These are phyloP conservation scores for Lamprologus lemairii DNA, from an alignment of 2,113 vertebrate genomes.

Conservation along the genomic window DNA sequence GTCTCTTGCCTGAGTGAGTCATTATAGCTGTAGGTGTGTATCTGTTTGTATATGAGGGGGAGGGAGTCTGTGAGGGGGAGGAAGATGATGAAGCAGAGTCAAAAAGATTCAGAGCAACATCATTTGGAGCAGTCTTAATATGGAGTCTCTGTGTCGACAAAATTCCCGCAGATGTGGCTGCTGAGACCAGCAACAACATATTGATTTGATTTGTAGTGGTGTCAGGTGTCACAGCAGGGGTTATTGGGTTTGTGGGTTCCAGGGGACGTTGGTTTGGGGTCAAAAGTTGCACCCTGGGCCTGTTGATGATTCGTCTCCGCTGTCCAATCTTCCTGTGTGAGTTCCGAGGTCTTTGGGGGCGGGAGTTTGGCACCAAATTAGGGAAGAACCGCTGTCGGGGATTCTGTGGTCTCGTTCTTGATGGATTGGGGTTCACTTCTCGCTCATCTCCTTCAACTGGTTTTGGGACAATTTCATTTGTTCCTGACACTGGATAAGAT, in stretches of 20 bases:
- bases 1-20: conserved; percentile 21
- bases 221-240: not conserved
- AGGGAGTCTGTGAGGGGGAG: not conserved
- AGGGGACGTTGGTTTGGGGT: conserved; percentile 15
- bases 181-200: not conserved
- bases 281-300: conserved; percentile 50
- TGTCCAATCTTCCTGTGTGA: conserved; percentile 71
- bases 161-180: not conserved
- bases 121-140: not conserved
- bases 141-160: not conserved
- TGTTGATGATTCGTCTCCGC: conserved; percentile 71
- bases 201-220: not conserved
- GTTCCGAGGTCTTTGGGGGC: conserved; percentile 58
- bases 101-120: not conserved
- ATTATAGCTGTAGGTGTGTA: conserved; percentile 1
- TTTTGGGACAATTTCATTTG: conserved; percentile 34
- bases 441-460: not conserved
- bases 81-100: not conserved
- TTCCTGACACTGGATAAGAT: not conserved
- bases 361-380: not conserved
- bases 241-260: conserved; percentile 7
- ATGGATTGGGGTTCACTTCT: not conserved
- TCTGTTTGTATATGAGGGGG: not conserved
- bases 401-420: not conserved
- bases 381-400: not conserved